Conservation (phyloP, 1,140 invertebrate genomes). For the Polypedilum vanderplanki region DNA sequence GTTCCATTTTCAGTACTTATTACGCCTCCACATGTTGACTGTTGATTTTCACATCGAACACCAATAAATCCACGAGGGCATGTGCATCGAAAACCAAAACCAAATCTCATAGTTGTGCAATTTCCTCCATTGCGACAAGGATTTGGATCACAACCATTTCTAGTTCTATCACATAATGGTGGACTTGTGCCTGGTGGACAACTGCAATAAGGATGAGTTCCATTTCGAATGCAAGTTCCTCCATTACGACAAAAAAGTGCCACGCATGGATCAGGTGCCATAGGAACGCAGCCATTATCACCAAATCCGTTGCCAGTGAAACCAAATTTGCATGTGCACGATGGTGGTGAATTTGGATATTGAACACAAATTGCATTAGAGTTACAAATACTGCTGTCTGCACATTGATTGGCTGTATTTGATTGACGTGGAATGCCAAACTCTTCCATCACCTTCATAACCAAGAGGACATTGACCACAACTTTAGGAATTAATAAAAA, state of each 20-base stretch:
- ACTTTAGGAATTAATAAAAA: constrained; percentile 61
- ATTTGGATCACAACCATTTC: constrained; percentile 55
- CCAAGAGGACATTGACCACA: constrained; percentile 85
- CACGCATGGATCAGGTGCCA: constrained; percentile 46
- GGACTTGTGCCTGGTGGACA: constrained; percentile 46
- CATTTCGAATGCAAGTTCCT: constrained; percentile 59
- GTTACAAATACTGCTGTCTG: constrained; percentile 53
- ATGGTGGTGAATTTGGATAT: constrained; percentile 50
- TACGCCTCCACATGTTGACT: constrained; percentile 58
- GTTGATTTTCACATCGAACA: constrained; percentile 45
- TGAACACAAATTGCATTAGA: constrained; percentile 69
- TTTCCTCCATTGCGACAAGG: constrained; percentile 71
- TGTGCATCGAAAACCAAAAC: constrained; percentile 34
- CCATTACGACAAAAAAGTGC: constrained; percentile 67
- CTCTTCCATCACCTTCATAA: constrained; percentile 72
- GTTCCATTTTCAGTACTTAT: constrained; percentile 51
- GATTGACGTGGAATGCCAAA: constrained; percentile 62
- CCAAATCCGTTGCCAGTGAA: constrained; percentile 77
- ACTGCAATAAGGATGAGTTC: constrained; percentile 47
- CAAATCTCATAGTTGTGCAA: constrained; percentile 42
- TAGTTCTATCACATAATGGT: constrained; percentile 47
- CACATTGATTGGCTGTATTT: constrained; percentile 62
- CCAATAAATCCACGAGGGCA: constrained; percentile 55
- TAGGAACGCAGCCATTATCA: constrained; percentile 60
- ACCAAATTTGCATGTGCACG: constrained; percentile 71